Percentiles rank a stretch among this genome's conserved stretches.
Evolutionary conservation across 2,888 invertebrate species (phyloP).

Genomic region (Heterodera filipjevi): DNA sequence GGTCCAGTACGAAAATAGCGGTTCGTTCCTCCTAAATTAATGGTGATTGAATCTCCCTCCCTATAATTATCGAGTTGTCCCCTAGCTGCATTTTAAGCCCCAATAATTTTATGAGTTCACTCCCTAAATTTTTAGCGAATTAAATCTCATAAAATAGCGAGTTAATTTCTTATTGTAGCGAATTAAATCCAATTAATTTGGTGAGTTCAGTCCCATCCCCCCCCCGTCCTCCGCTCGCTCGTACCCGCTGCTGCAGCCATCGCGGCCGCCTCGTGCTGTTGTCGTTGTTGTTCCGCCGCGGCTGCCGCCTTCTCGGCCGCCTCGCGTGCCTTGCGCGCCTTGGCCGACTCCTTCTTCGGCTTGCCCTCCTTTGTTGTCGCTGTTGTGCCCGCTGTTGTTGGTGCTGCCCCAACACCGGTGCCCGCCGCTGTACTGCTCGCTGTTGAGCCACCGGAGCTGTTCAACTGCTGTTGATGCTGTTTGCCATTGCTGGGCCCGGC

Average conservation of each 20-base stretch:
- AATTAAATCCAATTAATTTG: neutral
- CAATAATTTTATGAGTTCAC: too few relatives aligned
- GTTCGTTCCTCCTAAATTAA: too few relatives aligned
- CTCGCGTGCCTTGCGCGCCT: constrained; percentile 16
- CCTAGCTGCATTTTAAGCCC: too few relatives aligned
- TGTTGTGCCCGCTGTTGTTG: neutral
- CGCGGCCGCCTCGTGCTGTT: constrained; percentile 12
- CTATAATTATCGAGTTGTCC: too few relatives aligned
- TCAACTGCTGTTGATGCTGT: neutral
- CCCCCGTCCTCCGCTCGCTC: neutral
- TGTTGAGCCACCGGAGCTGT: neutral
- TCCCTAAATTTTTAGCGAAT: too few relatives aligned
- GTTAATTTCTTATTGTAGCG: too few relatives aligned
- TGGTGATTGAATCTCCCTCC: too few relatives aligned
- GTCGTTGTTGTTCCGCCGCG: constrained; percentile 1
- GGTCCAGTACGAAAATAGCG: too few relatives aligned
- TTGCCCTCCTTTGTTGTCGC: constrained; percentile 11
- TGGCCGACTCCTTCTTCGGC: constrained; percentile 21
- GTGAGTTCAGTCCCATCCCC: neutral
- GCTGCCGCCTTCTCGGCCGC: constrained; percentile 15
- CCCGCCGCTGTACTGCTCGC: neutral
- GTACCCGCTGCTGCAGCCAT: neutral
- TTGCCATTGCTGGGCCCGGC: neutral
- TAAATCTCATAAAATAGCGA: too few relatives aligned
- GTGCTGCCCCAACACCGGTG: neutral